Conservation (phyloP, 1,140 invertebrate genomes). For the Galleria mellonella region DNA sequence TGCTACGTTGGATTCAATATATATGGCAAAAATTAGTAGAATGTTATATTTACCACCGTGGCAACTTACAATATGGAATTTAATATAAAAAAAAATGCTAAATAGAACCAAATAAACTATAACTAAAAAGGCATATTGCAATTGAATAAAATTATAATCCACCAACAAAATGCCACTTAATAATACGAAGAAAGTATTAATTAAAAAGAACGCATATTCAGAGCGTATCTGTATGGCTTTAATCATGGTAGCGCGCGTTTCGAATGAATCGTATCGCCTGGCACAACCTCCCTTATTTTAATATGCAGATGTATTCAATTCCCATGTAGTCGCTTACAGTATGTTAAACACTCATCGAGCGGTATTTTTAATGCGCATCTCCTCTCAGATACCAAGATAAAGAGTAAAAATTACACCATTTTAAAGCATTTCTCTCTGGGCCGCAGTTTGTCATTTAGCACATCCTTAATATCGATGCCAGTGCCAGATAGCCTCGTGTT, state of each 20-base stretch:
- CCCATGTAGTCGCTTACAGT: constrained; percentile 16
- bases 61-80: too few relatives aligned
- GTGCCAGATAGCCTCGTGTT: constrained; percentile 57
- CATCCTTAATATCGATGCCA: constrained; percentile 64
- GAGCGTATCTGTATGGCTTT: constrained; percentile 22
- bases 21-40: too few relatives aligned
- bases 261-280: constrained; percentile 16
- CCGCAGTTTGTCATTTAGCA: constrained; percentile 66
- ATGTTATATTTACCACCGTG: too few relatives aligned
- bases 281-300: constrained; percentile 18
- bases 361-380: constrained; percentile 42
- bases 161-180: constrained; percentile 14
- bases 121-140: too few relatives aligned
- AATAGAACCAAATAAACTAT: too few relatives aligned
- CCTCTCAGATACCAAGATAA: constrained; percentile 46
- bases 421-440: constrained; percentile 57
- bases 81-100: too few relatives aligned
- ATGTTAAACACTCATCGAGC: constrained; percentile 32
- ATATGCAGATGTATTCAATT: constrained; percentile 30
- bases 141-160: constrained; percentile 5
- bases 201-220: constrained; percentile 19
- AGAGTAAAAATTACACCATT: constrained; percentile 55
- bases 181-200: constrained; percentile 17
- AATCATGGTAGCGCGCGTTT: constrained; percentile 19
- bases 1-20: too few relatives aligned